Evolutionary conservation across 2,797 vertebrate genomes (phyloP).

Genomic region (Kryptolebias ocellatus): DNA sequence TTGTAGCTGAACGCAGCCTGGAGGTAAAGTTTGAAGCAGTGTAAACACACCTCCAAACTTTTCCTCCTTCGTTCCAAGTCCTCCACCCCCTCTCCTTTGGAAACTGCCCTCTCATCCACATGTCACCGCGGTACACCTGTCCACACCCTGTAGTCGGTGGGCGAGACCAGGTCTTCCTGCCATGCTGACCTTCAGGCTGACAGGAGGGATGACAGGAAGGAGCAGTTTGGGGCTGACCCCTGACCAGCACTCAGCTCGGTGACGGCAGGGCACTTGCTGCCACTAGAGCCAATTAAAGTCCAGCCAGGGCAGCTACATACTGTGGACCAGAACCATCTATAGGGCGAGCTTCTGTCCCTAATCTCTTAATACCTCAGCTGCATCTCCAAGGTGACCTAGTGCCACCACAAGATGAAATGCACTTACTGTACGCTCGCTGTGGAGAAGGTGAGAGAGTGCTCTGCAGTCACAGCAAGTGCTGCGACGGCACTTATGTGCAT

Average conservation of each 20-base stretch:
- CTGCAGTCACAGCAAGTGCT: slow-evolving; percentile 32
- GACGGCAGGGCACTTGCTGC: slow-evolving; percentile 61
- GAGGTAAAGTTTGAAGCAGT: slow-evolving; percentile 7
- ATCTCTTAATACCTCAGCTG: slow-evolving; percentile 78
- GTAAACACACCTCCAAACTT: slow-evolving; percentile 32
- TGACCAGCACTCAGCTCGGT: slow-evolving; percentile 56
- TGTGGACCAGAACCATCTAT: slow-evolving; percentile 58
- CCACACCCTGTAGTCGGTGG: slow-evolving; percentile 41
- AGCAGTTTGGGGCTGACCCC: slow-evolving; percentile 63
- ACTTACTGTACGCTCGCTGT: slow-evolving; percentile 37
- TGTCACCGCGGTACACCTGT: slow-evolving; percentile 52
- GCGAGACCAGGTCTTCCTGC: slow-evolving; percentile 42
- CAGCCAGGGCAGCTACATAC: slow-evolving; percentile 61
- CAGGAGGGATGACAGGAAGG: slow-evolving; percentile 66
- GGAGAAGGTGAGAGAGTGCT: slow-evolving; percentile 21
- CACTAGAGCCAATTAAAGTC: slow-evolving; percentile 71
- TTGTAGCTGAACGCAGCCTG: slow-evolving; percentile 7
- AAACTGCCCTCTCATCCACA: slow-evolving; percentile 43
- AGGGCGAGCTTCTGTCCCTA: slow-evolving; percentile 69
- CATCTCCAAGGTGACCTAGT: slow-evolving; percentile 78
- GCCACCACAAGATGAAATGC: slow-evolving; percentile 41
- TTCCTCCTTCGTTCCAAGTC: slow-evolving; percentile 20
- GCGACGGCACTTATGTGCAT: slow-evolving; percentile 13
- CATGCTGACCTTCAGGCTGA: slow-evolving; percentile 76
- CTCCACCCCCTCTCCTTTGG: slow-evolving; percentile 20